These are phyloP conservation scores for Synanthedon tipuliformis DNA, from an alignment of 2,888 invertebrate genomes.

Conservation along the genomic window DNA sequence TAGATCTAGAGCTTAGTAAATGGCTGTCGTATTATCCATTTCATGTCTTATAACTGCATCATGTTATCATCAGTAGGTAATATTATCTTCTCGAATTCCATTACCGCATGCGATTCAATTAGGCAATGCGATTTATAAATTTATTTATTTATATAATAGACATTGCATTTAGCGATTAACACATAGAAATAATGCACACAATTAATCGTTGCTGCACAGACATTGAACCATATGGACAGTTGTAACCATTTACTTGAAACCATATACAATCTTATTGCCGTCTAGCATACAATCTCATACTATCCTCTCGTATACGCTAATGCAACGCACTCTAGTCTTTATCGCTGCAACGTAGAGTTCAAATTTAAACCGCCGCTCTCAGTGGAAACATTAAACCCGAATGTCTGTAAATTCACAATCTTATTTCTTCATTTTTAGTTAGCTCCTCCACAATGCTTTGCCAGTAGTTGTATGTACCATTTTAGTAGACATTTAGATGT, in stretches of 20 bases:
- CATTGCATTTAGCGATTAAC: neutral
- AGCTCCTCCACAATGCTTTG: slow-evolving; percentile 58
- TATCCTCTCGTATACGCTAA: slow-evolving; percentile 12
- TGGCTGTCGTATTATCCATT: slow-evolving; percentile 3
- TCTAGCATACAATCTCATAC: slow-evolving; percentile 30
- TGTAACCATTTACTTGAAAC: neutral
- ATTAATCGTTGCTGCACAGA: neutral
- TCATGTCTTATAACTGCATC: slow-evolving; percentile 1
- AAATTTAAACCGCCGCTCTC: slow-evolving; percentile 17
- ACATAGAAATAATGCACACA: neutral
- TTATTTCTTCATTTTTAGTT: slow-evolving; percentile 66
- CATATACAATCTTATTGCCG: slow-evolving; percentile 13
- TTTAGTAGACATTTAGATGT: slow-evolving; percentile 12
- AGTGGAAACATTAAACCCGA: slow-evolving; percentile 53
- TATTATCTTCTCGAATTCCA: no score
- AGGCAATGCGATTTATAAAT: neutral
- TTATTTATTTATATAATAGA: neutral
- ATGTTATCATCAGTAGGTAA: no score
- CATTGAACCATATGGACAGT: neutral
- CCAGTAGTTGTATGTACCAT: slow-evolving; percentile 32
- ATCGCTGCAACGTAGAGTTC: slow-evolving; percentile 26
- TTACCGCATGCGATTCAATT: neutral
- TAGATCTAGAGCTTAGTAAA: slow-evolving; percentile 18
- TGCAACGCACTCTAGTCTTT: slow-evolving; percentile 28
- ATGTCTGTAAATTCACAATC: slow-evolving; percentile 63